Evolutionary conservation across 2,113 vertebrate species (phyloP).

Genomic region (Thermophis baileyi): DNA sequence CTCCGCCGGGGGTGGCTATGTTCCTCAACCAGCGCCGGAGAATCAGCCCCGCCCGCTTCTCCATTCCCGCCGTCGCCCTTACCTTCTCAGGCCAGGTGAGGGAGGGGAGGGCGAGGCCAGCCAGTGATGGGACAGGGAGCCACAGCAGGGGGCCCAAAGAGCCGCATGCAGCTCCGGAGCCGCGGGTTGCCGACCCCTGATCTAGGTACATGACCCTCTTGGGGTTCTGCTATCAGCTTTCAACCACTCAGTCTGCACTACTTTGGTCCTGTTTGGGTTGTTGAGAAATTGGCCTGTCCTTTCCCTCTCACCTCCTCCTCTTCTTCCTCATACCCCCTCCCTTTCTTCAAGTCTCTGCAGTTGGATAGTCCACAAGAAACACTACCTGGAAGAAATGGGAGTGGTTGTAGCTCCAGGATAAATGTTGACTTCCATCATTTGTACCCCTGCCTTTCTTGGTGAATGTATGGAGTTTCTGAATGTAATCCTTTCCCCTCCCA

Average conservation of each 20-base stretch:
- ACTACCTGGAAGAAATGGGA: background rate
- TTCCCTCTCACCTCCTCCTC: background rate
- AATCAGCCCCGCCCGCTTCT: too few relatives aligned
- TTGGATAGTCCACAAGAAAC: background rate
- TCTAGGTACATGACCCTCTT: background rate
- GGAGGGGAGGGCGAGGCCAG: too few relatives aligned
- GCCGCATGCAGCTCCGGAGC: too few relatives aligned
- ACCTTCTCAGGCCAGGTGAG: too few relatives aligned
- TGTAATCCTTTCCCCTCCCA: background rate
- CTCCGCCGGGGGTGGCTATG: too few relatives aligned
- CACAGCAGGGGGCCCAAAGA: too few relatives aligned
- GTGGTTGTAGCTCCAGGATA: background rate
- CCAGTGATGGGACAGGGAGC: too few relatives aligned
- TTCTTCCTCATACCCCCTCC: background rate
- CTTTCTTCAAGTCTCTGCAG: background rate
- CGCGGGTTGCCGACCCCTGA: too few relatives aligned
- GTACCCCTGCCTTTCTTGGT: background rate
- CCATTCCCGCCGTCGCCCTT: too few relatives aligned
- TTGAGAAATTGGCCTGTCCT: background rate
- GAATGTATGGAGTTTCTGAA: conserved; percentile 31
- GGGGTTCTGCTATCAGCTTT: background rate
- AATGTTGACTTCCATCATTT: background rate
- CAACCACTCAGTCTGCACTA: background rate
- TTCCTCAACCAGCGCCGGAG: too few relatives aligned
- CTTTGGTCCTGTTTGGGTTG: background rate